Conservation (phyloP, 2,113 vertebrate genomes). For the Ophthalmolycus amberensis region DNA sequence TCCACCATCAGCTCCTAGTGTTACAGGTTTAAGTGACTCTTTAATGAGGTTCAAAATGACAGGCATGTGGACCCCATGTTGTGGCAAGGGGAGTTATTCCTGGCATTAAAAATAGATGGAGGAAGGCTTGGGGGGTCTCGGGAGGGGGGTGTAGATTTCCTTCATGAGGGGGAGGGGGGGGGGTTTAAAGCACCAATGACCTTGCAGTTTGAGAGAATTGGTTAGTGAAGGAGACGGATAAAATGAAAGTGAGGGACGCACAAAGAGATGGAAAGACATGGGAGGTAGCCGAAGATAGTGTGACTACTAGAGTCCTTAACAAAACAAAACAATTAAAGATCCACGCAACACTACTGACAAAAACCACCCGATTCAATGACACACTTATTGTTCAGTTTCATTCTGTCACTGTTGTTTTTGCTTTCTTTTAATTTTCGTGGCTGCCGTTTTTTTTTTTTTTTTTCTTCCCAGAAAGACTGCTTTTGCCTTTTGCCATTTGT, state of each 20-base stretch:
- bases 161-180: constrained; percentile 44
- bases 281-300: constrained; percentile 46
- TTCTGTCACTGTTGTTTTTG: constrained; percentile 60
- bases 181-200: constrained; percentile 71
- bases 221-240: constrained; percentile 62
- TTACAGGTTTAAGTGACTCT: constrained; percentile 80
- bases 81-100: constrained; percentile 75
- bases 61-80: constrained; percentile 79
- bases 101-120: constrained; percentile 83
- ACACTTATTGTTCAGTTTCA: constrained; percentile 42
- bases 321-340: constrained; percentile 51
- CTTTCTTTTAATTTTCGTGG: constrained; percentile 40
- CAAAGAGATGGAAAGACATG: constrained; percentile 39
- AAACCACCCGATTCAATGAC: constrained; percentile 13
- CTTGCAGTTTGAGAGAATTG: constrained; percentile 72
- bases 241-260: constrained; percentile 46
- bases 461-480: constrained; percentile 44
- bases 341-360: constrained; percentile 40
- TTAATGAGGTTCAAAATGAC: constrained; percentile 83
- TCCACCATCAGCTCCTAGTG: constrained; percentile 70
- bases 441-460: constrained; percentile 47
- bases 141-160: constrained; percentile 70
- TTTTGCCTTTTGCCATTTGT: constrained; percentile 64
- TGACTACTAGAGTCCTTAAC: constrained; percentile 67
- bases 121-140: constrained; percentile 74